Evolutionary conservation across 2,888 invertebrate species (phyloP), one percentile per base, ranked within the genome.

Genomic region (Nudaria mundana): DNA sequence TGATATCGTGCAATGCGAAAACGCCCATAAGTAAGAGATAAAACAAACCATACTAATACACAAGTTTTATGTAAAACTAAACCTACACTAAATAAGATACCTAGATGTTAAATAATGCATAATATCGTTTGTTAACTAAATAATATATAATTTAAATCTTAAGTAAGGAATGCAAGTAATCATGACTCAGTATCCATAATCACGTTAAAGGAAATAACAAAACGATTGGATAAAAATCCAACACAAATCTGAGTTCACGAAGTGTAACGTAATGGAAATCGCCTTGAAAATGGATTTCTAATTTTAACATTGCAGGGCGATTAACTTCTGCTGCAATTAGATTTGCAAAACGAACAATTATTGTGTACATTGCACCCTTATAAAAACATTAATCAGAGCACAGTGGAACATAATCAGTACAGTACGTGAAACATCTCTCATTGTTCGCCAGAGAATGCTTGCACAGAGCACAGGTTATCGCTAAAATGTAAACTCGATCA

Each of bases 241-340:
- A 61, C 59, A 56, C 50, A 71, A 74, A 78, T 78, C 76, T 73
- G 57, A 68, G 73, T 56, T 66, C 68, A 74, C 67, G 60, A 71
- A 48, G 65, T 76, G 72, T 73, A 76, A 76, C 76, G 62, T 51
- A 66, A 66, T 64, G 65, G 56, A 60, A 67, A 56, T 75, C 56
- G 70, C 86, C 86, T 86, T 86, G 84, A 79, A 76, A 80, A 73
- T 62, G 41, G 55, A 72, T 79, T 81, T 76, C 71, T 70, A 73
- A 76, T 76, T 79, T 78, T 71, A 71, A 67, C 71, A 71, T 60
- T 58, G 52, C 72, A 67, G 69, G 65, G 71, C 61, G 63, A 78
- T 57, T 64, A 75, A 80, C 62, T 52, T 56, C 48, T 74, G 70
- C 65, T 58, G 75, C 64, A 78, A 75, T 48, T 37, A 25, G 44